Conservation (phyloP, 2,113 vertebrate genomes). For the Marmota flaviventris region DNA sequence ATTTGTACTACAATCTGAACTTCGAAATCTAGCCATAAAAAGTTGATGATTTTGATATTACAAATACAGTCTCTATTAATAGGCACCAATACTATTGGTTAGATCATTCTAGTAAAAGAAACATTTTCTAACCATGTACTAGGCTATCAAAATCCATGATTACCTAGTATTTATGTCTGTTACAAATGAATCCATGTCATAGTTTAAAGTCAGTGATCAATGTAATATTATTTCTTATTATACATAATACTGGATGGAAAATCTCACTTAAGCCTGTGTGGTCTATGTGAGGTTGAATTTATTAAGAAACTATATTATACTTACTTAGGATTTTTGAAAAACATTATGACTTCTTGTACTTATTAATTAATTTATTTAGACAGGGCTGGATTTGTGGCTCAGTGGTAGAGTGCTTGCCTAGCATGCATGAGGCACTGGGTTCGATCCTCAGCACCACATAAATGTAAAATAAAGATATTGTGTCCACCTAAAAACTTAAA, state of each 20-base stretch:
- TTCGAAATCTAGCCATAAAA: background rate
- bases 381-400: no score
- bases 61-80: background rate
- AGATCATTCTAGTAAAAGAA: background rate
- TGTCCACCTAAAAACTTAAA: no score
- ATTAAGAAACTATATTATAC: background rate
- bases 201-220: background rate
- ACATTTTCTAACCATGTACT: background rate
- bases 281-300: background rate
- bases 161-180: background rate
- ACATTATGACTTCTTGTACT: background rate
- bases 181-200: background rate
- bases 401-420: no score
- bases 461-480: no score
- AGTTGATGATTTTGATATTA: background rate
- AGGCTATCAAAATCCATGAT: background rate
- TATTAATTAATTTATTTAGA: background rate
- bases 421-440: no score
- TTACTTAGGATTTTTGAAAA: constrained; percentile 12
- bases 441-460: no score
- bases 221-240: background rate
- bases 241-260: background rate
- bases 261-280: background rate
- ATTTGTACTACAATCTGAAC: background rate
- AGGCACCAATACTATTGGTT: background rate